Conservation (phyloP, 2,113 vertebrate species). For the Thinocorus orbignyianus region DNA sequence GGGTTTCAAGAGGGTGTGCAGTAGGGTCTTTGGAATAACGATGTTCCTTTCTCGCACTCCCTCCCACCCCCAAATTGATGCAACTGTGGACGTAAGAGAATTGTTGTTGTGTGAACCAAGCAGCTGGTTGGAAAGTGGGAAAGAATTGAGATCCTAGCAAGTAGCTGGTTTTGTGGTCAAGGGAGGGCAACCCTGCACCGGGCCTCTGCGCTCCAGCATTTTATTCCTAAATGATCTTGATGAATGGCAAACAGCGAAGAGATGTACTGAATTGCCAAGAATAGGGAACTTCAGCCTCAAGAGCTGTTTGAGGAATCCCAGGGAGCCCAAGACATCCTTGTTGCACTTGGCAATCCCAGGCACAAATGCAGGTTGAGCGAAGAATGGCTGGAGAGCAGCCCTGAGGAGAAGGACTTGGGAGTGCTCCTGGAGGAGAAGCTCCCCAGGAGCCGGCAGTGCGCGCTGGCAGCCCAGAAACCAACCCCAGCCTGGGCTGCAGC, state of each 20-base stretch:
- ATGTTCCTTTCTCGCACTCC: not conserved
- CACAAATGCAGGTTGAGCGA: too few species aligned
- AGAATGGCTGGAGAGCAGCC: too few species aligned
- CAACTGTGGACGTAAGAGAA: not conserved
- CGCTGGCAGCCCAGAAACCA: too few species aligned
- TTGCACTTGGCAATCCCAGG: too few species aligned
- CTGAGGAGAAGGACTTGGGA: too few species aligned
- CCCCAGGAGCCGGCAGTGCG: too few species aligned
- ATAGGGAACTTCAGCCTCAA: accelerated
- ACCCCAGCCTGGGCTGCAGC: too few species aligned
- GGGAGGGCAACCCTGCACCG: not conserved
- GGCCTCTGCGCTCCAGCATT: not conserved
- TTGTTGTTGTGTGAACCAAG: not conserved
- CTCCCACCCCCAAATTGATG: not conserved
- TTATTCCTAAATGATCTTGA: not conserved
- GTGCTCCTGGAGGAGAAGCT: too few species aligned
- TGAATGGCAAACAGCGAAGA: not conserved
- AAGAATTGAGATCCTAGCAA: not conserved
- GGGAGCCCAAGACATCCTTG: not conserved
- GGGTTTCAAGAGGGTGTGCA: not conserved
- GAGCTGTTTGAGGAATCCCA: not conserved
- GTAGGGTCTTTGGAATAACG: not conserved
- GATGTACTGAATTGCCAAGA: not conserved
- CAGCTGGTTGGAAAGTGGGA: not conserved
- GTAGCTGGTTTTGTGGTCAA: not conserved